These are phyloP conservation scores for Chanos chanos DNA, from an alignment of 2,797 vertebrate species.

Conservation along the genomic window DNA sequence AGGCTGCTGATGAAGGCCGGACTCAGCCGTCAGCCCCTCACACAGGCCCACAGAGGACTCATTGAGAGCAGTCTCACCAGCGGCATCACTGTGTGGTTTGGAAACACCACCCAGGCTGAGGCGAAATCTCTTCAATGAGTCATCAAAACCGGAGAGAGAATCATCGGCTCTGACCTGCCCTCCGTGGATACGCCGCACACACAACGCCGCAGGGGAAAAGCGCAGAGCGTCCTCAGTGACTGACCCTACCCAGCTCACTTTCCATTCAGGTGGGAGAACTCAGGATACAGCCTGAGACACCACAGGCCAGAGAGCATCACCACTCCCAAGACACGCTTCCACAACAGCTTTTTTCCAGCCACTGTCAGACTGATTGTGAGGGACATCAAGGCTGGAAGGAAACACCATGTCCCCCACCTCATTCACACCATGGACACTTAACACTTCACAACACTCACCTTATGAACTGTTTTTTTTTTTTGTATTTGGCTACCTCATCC, in stretches of 20 bases:
- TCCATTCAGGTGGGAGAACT: slow-evolving; percentile 1
- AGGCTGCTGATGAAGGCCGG: not conserved
- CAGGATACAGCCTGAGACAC: not conserved
- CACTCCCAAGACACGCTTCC: not conserved
- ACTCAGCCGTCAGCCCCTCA: not conserved
- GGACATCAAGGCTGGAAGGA: not conserved
- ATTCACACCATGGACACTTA: no score
- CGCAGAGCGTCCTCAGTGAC: not conserved
- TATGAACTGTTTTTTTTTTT: no score
- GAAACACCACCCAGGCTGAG: not conserved
- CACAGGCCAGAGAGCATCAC: slow-evolving; percentile 2
- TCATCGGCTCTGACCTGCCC: no score
- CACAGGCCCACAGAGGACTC: slow-evolving; percentile 15
- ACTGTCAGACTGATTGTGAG: not conserved
- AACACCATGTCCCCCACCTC: not conserved
- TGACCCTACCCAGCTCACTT: not conserved
- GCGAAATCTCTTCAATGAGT: no score
- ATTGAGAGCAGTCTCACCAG: slow-evolving; percentile 8
- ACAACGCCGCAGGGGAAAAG: not conserved
- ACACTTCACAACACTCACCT: not conserved
- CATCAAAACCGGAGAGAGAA: no score
- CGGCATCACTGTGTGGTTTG: not conserved
- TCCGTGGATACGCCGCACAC: not conserved
- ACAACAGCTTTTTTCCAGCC: not conserved
- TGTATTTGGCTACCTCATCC: no score